Conservation (phyloP, 2,797 vertebrate genomes). For the Hemitrygon akajei region DNA sequence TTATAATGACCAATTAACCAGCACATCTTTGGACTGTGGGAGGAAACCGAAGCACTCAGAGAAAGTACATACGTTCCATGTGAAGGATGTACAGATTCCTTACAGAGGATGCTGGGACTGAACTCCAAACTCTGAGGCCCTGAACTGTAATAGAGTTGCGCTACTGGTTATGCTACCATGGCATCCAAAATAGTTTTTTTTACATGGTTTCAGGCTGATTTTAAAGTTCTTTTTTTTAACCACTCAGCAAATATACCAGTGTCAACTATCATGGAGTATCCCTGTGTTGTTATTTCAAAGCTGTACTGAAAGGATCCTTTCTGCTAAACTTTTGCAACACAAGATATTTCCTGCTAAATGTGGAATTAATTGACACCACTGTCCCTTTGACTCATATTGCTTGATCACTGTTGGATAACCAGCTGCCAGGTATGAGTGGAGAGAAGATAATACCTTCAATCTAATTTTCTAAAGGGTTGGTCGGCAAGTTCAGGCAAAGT, state of each 20-base stretch:
- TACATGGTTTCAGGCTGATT: neutral
- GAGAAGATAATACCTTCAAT: neutral
- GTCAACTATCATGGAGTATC: neutral
- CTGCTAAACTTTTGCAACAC: neutral
- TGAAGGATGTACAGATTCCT: no score
- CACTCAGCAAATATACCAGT: neutral
- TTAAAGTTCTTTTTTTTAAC: neutral
- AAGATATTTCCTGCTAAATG: neutral
- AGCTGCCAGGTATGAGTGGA: neutral
- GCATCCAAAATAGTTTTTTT: neutral
- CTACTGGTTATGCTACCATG: no score
- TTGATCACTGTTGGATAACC: neutral
- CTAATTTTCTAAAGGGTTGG: neutral
- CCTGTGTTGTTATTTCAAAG: neutral
- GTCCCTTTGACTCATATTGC: neutral
- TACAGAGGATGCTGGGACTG: no score
- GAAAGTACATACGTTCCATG: no score
- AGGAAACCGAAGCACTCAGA: no score
- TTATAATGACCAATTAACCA: no score
- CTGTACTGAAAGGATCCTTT: neutral
- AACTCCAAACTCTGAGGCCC: no score
- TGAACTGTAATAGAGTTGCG: no score
- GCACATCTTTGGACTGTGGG: no score
- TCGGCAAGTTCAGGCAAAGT: conserved; percentile 19
- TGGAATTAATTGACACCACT: neutral